Conservation (phyloP, 2,888 invertebrate species). For the Hirtodrosophila cameraria region DNA sequence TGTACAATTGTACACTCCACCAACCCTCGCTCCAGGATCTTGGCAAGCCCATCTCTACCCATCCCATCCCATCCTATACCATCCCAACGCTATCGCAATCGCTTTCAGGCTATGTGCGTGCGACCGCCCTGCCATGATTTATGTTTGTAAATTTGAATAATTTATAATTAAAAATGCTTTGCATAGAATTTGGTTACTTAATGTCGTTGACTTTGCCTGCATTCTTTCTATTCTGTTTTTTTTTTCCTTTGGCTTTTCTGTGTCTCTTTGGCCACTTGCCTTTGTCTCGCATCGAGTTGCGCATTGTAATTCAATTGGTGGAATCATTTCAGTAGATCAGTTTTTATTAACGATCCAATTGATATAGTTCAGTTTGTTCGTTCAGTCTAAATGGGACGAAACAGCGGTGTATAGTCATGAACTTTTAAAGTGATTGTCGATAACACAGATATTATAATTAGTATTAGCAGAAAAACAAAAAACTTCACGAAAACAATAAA, state of each 20-base stretch:
- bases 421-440: too few relatives aligned
- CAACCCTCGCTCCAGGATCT: constrained; percentile 47
- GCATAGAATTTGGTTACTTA: constrained; percentile 78
- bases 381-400: too few relatives aligned
- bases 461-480: too few relatives aligned
- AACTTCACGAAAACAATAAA: too few relatives aligned
- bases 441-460: too few relatives aligned
- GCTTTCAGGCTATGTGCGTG: constrained; percentile 60
- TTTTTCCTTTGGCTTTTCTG: constrained; percentile 25
- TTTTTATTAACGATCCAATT: too few relatives aligned
- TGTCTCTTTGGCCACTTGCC: constrained; percentile 15
- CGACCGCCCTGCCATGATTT: constrained; percentile 72
- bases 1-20: constrained; percentile 17
- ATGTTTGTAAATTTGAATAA: constrained; percentile 80
- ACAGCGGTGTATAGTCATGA: too few relatives aligned
- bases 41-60: constrained; percentile 13
- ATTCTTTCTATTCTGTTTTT: constrained; percentile 34
- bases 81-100: constrained; percentile 39
- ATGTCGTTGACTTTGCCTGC: constrained; percentile 66
- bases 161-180: constrained; percentile 80
- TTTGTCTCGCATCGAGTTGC: constrained; percentile 43
- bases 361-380: too few relatives aligned
- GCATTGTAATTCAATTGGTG: too few relatives aligned
- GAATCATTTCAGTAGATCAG: too few relatives aligned
- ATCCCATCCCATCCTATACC: constrained; percentile 8